Percentiles rank a stretch among this genome's conserved stretches.
These are phyloP conservation scores for Novumbra hubbsi DNA, from an alignment of 2,797 vertebrate species.

Conservation along the genomic window DNA sequence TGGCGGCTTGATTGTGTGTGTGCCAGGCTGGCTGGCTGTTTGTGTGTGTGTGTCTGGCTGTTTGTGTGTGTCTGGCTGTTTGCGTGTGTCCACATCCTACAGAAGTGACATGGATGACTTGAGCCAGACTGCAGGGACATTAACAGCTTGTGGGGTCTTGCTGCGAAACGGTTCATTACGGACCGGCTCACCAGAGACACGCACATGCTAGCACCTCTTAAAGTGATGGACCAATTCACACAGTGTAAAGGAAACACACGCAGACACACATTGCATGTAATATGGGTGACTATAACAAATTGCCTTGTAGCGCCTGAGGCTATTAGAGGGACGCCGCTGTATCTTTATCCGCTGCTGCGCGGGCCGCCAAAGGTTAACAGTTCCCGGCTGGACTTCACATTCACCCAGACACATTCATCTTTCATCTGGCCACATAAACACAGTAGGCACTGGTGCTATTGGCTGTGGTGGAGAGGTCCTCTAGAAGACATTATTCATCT, in stretches of 20 bases:
- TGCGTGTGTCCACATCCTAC: slow-evolving; percentile 7
- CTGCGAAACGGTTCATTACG: slow-evolving; percentile 32
- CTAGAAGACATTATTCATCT: slow-evolving; percentile 58
- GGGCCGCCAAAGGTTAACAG: slow-evolving; percentile 58
- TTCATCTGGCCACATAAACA: slow-evolving; percentile 28
- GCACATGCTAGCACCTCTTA: slow-evolving; percentile 1
- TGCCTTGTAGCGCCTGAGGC: slow-evolving; percentile 13
- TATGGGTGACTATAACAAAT: slow-evolving; percentile 36
- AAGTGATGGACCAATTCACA: slow-evolving; percentile 9
- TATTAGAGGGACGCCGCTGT: slow-evolving; percentile 26
- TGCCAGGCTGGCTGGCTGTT: not conserved
- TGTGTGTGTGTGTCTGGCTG: not conserved
- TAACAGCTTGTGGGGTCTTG: slow-evolving; percentile 31
- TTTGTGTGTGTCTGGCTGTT: not conserved
- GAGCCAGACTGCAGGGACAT: slow-evolving; percentile 48
- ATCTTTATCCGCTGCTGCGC: slow-evolving; percentile 19
- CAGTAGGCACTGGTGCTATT: slow-evolving; percentile 11
- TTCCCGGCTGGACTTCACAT: slow-evolving; percentile 48
- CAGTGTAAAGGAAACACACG: slow-evolving; percentile 15
- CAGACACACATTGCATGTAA: slow-evolving; percentile 14
- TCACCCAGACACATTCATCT: slow-evolving; percentile 43
- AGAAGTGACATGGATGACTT: slow-evolving; percentile 45
- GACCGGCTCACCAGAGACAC: slow-evolving; percentile 8
- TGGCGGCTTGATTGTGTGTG: not conserved
- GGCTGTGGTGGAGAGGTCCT: slow-evolving; percentile 50